Conservation (phyloP, 1,140 invertebrate species). For the Drosophila punjabiensis region DNA sequence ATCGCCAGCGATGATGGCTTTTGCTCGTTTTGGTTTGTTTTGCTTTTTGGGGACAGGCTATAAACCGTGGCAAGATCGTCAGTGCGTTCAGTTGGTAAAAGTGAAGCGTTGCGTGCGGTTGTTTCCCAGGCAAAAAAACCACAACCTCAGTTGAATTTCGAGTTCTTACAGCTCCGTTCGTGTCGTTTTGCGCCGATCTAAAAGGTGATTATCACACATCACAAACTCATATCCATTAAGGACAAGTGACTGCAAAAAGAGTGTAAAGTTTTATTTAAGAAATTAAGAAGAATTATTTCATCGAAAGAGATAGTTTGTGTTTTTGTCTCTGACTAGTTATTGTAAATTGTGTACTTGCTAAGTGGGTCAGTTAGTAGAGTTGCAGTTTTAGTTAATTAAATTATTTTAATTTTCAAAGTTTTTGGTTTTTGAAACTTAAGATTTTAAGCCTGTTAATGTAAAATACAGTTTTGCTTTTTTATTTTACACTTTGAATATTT, state of each 20-base stretch:
- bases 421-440: too few species aligned
- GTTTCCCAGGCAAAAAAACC: constrained; percentile 28
- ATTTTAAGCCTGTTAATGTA: not conserved
- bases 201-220: constrained; percentile 55
- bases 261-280: constrained; percentile 1
- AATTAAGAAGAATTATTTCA: not conserved
- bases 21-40: constrained; percentile 51
- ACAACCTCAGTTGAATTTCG: constrained; percentile 42
- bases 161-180: constrained; percentile 21
- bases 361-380: constrained; percentile 1
- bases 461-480: not conserved
- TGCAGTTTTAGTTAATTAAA: not conserved
- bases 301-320: not conserved
- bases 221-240: constrained; percentile 35
- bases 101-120: constrained; percentile 83
- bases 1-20: constrained; percentile 23
- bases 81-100: constrained; percentile 85
- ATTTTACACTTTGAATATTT: not conserved
- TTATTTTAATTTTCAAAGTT: not conserved
- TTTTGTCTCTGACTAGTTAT: not conserved
- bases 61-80: constrained; percentile 84
- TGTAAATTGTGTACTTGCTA: not conserved
- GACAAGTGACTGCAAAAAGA: constrained; percentile 27
- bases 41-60: constrained; percentile 76
- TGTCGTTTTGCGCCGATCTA: constrained; percentile 39